phyloP scores from a whole-genome alignment of 1,140 invertebrate genomes.

The Oppia nitens region DNA sequence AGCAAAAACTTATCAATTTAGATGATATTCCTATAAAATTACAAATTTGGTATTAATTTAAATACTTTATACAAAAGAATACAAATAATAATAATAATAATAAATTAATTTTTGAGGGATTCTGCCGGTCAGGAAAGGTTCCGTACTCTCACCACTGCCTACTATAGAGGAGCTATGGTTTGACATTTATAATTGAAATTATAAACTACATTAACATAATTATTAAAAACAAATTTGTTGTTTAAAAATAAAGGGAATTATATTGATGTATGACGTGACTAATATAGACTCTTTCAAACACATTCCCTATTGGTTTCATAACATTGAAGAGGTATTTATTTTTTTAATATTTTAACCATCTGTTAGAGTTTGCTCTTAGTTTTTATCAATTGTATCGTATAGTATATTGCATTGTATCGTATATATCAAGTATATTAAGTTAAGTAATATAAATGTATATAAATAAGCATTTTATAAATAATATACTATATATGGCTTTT shows the following conservation, averaged over 20 bases:
- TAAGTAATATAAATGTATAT: no score
- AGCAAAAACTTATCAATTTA: conserved; percentile 71
- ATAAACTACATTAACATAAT: no score
- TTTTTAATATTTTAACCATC: no score
- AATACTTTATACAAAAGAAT: not conserved
- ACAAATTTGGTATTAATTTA: conserved; percentile 66
- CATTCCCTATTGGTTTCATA: conserved; percentile 64
- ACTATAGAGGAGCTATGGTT: conserved; percentile 45
- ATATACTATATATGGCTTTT: no score
- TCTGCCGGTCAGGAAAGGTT: conserved; percentile 52
- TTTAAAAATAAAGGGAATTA: conserved; percentile 67
- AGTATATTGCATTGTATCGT: no score
- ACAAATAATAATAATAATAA: no score
- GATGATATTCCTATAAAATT: conserved; percentile 67
- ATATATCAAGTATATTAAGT: no score
- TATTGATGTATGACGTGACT: conserved; percentile 70
- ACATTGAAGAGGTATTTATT: conserved; percentile 58
- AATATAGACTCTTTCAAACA: conserved; percentile 71
- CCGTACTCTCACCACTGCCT: conserved; percentile 64
- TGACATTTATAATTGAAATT: not conserved
- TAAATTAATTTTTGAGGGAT: no score
- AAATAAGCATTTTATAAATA: no score
- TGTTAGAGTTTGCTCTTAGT: not conserved
- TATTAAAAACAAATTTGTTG: no score
- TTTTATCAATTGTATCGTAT: not conserved